phyloP scores from a whole-genome alignment of 2,113 vertebrate species.

The Hydrochoerus hydrochaeris region DNA sequence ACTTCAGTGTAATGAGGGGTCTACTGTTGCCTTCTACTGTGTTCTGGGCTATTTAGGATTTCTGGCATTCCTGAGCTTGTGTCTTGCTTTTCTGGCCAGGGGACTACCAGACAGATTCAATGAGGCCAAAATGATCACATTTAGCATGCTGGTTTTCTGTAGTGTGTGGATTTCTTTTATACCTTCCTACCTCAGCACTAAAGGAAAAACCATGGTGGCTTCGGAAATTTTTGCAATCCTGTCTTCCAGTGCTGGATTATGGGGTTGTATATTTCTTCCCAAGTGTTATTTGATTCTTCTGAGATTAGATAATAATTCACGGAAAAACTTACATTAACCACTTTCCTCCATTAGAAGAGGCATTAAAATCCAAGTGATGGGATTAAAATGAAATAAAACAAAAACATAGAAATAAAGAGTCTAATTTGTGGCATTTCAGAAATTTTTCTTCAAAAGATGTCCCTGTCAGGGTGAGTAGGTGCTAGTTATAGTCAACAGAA shows the following conservation, averaged over 20 bases:
- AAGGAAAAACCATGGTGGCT: background rate
- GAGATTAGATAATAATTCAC: background rate
- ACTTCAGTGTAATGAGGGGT: background rate
- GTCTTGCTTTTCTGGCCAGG: background rate
- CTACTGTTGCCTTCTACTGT: background rate
- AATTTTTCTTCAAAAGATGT: background rate
- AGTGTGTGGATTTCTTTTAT: background rate
- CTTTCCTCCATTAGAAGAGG: background rate
- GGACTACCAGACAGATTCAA: background rate
- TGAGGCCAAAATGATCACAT: background rate
- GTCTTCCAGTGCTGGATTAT: background rate
- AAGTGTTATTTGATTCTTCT: background rate
- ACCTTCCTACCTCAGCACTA: background rate
- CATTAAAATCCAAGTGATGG: background rate
- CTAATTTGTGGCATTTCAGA: background rate
- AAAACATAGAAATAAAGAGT: background rate
- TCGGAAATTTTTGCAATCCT: background rate
- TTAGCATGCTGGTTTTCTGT: slow-evolving; percentile 4
- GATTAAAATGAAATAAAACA: background rate
- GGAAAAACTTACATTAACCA: background rate
- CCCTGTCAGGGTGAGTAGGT: background rate
- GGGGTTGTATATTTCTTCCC: background rate
- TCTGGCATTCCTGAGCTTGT: background rate
- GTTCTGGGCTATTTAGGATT: background rate
- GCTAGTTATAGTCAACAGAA: background rate